phyloP scores from a whole-genome alignment of 2,113 vertebrate genomes.

The Eleginops maclovinus region DNA sequence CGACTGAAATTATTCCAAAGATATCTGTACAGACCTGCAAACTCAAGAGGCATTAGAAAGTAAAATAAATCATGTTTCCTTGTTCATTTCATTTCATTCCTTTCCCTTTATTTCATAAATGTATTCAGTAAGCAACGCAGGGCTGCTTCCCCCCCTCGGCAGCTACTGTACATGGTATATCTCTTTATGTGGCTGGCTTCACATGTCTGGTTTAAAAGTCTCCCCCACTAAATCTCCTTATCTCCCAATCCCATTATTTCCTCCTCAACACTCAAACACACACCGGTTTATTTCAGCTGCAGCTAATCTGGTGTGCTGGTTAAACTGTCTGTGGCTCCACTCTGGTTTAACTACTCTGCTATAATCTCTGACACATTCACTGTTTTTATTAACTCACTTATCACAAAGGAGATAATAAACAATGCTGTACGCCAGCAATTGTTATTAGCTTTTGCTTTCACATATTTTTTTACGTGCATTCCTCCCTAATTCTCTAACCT shows the following conservation, averaged over 20 bases:
- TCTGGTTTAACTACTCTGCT: slow-evolving; percentile 22
- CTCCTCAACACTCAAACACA: slow-evolving; percentile 28
- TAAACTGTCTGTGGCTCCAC: slow-evolving; percentile 10
- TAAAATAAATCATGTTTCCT: not conserved
- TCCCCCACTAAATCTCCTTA: slow-evolving; percentile 42
- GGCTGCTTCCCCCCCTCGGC: not conserved
- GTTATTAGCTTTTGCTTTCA: not conserved
- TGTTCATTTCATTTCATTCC: not conserved
- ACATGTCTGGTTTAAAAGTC: slow-evolving; percentile 19
- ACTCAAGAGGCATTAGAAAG: too few species aligned
- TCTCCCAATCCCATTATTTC: slow-evolving; percentile 57
- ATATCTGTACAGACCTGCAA: too few species aligned
- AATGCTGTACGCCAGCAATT: not conserved
- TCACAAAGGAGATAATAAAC: not conserved
- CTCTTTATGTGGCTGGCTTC: slow-evolving; percentile 20
- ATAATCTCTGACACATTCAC: slow-evolving; percentile 18
- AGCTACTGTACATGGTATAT: too few species aligned
- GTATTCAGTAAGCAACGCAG: not conserved
- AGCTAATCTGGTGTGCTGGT: slow-evolving; percentile 41
- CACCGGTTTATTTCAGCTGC: slow-evolving; percentile 12
- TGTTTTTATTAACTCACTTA: slow-evolving; percentile 26
- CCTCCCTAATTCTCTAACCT: not conserved
- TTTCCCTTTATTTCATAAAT: not conserved
- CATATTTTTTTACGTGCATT: not conserved
- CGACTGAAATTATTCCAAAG: too few species aligned